These are phyloP conservation scores for Cephus runcator DNA, from an alignment of 2,888 invertebrate species.

Conservation along the genomic window DNA sequence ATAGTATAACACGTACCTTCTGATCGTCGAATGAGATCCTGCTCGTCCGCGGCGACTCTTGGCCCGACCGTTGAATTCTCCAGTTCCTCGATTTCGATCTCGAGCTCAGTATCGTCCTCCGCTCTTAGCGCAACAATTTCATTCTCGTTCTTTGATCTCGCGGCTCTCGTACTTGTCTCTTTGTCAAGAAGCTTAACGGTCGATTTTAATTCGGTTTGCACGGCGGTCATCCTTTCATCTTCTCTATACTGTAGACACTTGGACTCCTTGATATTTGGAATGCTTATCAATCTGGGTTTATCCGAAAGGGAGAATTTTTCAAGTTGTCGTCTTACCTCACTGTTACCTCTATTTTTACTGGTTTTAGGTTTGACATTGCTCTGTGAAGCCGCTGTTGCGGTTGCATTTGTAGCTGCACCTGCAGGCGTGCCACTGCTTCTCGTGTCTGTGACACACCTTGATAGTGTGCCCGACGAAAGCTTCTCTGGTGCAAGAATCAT, in stretches of 20 bases:
- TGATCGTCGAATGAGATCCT: slow-evolving; percentile 51
- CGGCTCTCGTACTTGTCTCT: background rate
- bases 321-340: background rate
- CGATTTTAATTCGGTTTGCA: slow-evolving; percentile 21
- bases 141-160: slow-evolving; percentile 3
- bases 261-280: slow-evolving; percentile 59
- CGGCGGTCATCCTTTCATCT: slow-evolving; percentile 41
- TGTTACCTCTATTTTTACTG: slow-evolving; percentile 22
- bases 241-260: slow-evolving; percentile 19
- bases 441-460: background rate
- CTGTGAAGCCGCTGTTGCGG: background rate
- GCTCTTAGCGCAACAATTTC: slow-evolving; percentile 17
- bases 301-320: background rate
- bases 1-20: slow-evolving; percentile 51
- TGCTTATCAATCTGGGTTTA: slow-evolving; percentile 57
- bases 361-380: background rate
- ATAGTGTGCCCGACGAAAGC: slow-evolving; percentile 21
- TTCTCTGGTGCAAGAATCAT: slow-evolving; percentile 62
- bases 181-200: background rate
- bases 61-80: slow-evolving; percentile 31
- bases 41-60: slow-evolving; percentile 50
- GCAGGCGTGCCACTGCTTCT: background rate
- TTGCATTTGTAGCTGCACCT: no score
- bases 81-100: slow-evolving; percentile 47
- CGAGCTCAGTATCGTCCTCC: slow-evolving; percentile 42